Evolutionary conservation across 1,140 invertebrate genomes (phyloP), one percentile per base, ranked within the genome.

Genomic region (Mylabris phalerata): DNA sequence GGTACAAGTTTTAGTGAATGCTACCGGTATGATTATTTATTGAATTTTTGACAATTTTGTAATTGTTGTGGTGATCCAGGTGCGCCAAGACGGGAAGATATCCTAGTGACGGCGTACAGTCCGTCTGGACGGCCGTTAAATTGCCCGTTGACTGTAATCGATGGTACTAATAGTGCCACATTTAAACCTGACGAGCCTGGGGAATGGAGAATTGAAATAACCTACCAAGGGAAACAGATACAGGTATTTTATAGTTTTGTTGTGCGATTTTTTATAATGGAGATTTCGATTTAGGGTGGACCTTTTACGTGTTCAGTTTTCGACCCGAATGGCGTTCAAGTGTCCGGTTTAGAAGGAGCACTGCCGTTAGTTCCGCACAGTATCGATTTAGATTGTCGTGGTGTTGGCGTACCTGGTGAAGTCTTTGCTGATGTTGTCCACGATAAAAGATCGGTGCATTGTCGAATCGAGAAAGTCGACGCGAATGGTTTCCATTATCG

Each of bases 221-320:
- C 90, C 19, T 98, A 98, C 73, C 93, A 96, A 68, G 92, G 91
- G 40, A 88, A 93, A 70, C 92, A 98, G 72, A 98, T 98, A 65
- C 88, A 92, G 73, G 79, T 79, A 69, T 56, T 32, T 26, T 48
- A 38, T 48, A n/a, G 19, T 13, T 55, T 13, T 10, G 3, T 32
- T 10, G 13, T 19, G 19, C 19, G 19, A 19, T 19, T 19, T 19
- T 19, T 19, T 19, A 1, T 19, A 19, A 19, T 19, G 4, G 4
- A 13, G 3, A 47, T 2, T 57, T 40, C 2, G 10, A 7, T 11
- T 66, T 70, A 82, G 75, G 95, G 95, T 46, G 93, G 93, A 50
- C 96, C 96, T 3, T 98, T 98, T 75, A 92, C 90, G 1, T 98
- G 96, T 71, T 92, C 95, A 71, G 95, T 98, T 0, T 98, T 95